phyloP scores from a whole-genome alignment of 2,888 invertebrate species.

The Anoplius nigerrimus region DNA sequence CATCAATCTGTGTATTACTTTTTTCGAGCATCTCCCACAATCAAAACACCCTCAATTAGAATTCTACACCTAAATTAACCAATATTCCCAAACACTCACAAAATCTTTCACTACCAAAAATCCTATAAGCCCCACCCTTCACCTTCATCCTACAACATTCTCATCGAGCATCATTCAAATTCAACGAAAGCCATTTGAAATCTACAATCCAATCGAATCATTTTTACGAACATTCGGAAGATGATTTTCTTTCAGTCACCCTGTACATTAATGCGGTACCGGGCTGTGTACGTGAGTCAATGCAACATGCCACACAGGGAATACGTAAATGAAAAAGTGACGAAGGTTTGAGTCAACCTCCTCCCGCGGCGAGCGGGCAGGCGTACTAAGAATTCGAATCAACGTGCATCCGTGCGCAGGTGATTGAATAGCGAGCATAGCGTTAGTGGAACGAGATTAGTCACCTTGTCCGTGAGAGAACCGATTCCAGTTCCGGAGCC shows the following conservation, averaged over 20 bases:
- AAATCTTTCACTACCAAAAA: too few species aligned
- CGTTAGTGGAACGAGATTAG: conserved; percentile 53
- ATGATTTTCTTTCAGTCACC: conserved; percentile 35
- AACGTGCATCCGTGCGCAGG: conserved; percentile 41
- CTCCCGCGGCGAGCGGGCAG: conserved; percentile 48
- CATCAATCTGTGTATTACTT: too few species aligned
- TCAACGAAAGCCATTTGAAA: too few species aligned
- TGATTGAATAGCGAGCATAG: conserved; percentile 37
- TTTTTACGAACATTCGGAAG: too few species aligned
- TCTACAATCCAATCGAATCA: too few species aligned
- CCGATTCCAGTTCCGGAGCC: conserved; percentile 38
- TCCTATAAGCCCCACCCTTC: too few species aligned
- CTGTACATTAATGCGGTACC: conserved; percentile 35
- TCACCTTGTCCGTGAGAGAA: conserved; percentile 52
- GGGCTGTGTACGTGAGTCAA: conserved; percentile 59
- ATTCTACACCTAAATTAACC: too few species aligned
- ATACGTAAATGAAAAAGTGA: conserved; percentile 51
- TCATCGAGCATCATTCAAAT: too few species aligned
- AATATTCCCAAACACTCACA: too few species aligned
- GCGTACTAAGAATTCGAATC: conserved; percentile 52
- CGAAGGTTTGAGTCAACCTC: conserved; percentile 44
- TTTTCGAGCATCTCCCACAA: too few species aligned
- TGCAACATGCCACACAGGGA: conserved; percentile 48
- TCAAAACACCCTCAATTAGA: too few species aligned
- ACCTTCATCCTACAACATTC: too few species aligned